Percentiles rank a stretch among this genome's conserved stretches.
Evolutionary conservation across 2,113 vertebrate genomes (phyloP).

Genomic region (Hippotragus niger): DNA sequence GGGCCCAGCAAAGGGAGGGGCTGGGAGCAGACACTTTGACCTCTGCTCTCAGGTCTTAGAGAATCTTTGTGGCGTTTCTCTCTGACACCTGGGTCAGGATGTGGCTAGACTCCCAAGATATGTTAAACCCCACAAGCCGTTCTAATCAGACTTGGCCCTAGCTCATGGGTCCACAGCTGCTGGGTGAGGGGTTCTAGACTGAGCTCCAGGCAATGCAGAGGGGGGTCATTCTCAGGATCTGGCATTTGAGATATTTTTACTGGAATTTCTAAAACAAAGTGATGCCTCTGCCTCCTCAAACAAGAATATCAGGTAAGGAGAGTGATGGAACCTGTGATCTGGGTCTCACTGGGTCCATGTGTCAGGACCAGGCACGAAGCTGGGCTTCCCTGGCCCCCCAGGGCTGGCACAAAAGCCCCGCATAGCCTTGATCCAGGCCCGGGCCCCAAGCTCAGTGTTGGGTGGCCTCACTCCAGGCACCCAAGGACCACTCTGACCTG

Average conservation of each 20-base stretch:
- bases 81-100: neutral
- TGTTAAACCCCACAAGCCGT: too few species aligned
- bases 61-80: neutral
- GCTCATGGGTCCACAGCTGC: neutral
- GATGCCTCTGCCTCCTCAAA: neutral
- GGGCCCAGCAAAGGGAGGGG: too few species aligned
- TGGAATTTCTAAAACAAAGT: neutral
- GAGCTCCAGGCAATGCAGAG: fast-evolving
- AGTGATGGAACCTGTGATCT: neutral
- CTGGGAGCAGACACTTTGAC: neutral
- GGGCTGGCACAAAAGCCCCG: neutral
- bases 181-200: neutral
- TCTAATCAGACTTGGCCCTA: neutral
- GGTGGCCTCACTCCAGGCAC: neutral
- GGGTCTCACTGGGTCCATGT: fast-evolving
- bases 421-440: neutral
- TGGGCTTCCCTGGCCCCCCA: neutral
- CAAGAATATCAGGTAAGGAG: neutral
- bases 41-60: neutral
- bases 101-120: neutral
- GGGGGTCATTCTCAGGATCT: neutral
- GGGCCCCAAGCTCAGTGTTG: neutral
- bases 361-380: neutral
- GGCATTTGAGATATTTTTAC: neutral
- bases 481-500: neutral